Percentiles rank a stretch among this genome's conserved stretches.
phyloP scores from a whole-genome alignment of 2,113 vertebrate genomes.

The Anseranas semipalmata region DNA sequence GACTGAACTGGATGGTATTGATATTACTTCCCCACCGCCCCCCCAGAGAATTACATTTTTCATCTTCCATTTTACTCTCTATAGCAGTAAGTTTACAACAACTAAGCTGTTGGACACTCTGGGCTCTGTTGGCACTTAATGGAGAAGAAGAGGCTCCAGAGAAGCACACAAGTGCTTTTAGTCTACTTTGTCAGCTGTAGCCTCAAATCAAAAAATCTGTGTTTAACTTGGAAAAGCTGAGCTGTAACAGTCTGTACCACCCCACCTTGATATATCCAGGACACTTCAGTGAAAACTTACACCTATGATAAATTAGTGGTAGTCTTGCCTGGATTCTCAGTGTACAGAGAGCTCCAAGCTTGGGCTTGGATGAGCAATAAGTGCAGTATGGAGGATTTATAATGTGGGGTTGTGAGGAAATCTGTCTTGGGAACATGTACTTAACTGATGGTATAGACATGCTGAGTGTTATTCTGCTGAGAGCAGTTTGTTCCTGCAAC shows the following conservation, averaged over 20 bases:
- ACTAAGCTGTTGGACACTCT: not conserved
- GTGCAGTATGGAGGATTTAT: not conserved
- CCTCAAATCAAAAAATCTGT: not conserved
- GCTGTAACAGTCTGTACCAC: not conserved
- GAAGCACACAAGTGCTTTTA: fast-evolving
- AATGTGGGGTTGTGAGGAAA: not conserved
- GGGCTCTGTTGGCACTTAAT: not conserved
- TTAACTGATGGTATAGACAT: slow-evolving; percentile 41
- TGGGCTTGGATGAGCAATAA: not conserved
- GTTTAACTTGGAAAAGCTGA: not conserved
- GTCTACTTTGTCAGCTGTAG: not conserved
- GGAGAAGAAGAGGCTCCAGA: not conserved
- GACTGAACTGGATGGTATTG: not conserved
- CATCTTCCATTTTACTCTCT: not conserved
- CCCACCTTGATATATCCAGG: not conserved
- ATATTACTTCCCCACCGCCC: fast-evolving
- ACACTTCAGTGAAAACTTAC: not conserved
- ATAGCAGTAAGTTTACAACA: not conserved
- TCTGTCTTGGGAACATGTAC: not conserved
- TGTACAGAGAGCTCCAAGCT: not conserved
- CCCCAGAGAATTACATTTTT: not conserved
- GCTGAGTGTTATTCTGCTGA: slow-evolving; percentile 42
- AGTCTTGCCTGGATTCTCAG: not conserved
- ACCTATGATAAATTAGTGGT: not conserved
- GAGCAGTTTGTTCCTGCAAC: slow-evolving; percentile 37